A percentile compares a stretch with the other conserved stretches of the same genome.
These are phyloP conservation scores for Agrochola lota DNA, from an alignment of 2,888 invertebrate species.

Conservation along the genomic window DNA sequence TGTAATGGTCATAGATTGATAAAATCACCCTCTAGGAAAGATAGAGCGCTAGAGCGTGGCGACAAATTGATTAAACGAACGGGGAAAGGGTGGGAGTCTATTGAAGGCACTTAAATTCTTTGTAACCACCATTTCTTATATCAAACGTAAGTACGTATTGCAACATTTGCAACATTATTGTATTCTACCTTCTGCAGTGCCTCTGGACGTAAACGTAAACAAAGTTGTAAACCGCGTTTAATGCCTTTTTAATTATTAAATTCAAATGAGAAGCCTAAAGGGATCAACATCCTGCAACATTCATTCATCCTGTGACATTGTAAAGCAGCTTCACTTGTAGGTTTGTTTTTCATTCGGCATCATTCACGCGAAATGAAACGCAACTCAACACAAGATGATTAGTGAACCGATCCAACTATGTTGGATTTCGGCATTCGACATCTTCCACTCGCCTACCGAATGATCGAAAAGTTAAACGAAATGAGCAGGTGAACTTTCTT, in stretches of 20 bases:
- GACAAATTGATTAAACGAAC: conserved; percentile 51
- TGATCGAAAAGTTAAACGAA: too few species aligned
- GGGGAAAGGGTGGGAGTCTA: conserved; percentile 52
- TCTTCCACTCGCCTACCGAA: too few species aligned
- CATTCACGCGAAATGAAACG: too few species aligned
- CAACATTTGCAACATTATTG: conserved; percentile 38
- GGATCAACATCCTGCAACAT: conserved; percentile 22
- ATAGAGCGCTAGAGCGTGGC: conserved; percentile 49
- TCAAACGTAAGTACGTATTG: conserved; percentile 6
- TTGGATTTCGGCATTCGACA: too few species aligned
- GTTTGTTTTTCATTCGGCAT: too few species aligned
- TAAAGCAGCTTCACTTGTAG: neutral
- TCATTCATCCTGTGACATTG: neutral
- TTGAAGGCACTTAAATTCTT: conserved; percentile 38
- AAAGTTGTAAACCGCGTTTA: conserved; percentile 27
- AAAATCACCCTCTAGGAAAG: conserved; percentile 51
- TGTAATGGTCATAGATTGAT: conserved; percentile 53
- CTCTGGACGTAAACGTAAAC: conserved; percentile 22
- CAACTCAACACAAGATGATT: too few species aligned
- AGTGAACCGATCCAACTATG: too few species aligned
- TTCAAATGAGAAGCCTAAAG: neutral
- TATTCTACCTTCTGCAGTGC: neutral
- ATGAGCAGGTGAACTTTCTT: too few species aligned
- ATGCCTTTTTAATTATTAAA: neutral
- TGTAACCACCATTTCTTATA: conserved; percentile 23